Evolutionary conservation across 2,888 invertebrate species (phyloP).

Genomic region (Ophioninae sp.): DNA sequence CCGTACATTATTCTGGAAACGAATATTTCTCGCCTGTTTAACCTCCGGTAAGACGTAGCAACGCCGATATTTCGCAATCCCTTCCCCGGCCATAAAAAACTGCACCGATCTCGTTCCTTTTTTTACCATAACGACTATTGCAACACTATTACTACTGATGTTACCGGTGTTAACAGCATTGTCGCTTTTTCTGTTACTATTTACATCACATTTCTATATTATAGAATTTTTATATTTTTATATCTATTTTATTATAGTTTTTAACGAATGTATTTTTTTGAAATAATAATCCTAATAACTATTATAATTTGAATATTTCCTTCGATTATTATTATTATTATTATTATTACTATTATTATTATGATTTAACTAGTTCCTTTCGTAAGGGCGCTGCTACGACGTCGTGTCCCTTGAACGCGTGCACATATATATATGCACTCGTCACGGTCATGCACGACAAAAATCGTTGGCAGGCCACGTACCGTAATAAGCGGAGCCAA

Average conservation of each 20-base stretch:
- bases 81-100: not conserved
- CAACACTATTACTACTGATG: not conserved
- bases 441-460: conserved; percentile 78
- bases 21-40: conserved; percentile 13
- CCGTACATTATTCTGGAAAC: not conserved
- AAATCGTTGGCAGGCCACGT: conserved; percentile 74
- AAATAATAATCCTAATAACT: no score
- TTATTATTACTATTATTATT: not conserved
- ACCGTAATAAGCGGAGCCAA: conserved; percentile 78
- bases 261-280: no score
- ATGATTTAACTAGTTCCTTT: not conserved
- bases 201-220: no score
- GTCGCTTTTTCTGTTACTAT: no score
- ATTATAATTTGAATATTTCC: not conserved
- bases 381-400: not conserved
- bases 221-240: no score
- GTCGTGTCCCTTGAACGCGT: not conserved
- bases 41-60: conserved; percentile 20
- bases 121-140: not conserved
- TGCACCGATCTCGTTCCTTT: not conserved
- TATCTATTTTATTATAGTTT: no score
- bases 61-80: conserved; percentile 8
- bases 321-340: not conserved
- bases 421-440: conserved; percentile 41
- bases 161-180: no score